Evolutionary conservation across 2,888 invertebrate genomes (phyloP).

Genomic region (Hemithea aestivaria): DNA sequence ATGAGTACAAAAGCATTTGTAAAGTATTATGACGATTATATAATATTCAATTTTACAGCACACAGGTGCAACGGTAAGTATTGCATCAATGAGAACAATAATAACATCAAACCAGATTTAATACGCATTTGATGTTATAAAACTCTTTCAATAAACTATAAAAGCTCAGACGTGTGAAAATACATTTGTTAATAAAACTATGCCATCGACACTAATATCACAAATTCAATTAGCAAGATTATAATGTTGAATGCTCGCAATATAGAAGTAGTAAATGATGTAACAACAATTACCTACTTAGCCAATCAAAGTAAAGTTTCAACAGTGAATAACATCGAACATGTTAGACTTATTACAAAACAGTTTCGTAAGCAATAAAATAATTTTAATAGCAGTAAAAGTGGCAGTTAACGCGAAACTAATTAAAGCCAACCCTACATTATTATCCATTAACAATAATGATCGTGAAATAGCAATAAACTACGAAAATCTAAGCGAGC

Average conservation of each 20-base stretch:
- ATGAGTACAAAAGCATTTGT: no score
- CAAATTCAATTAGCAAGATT: constrained; percentile 29
- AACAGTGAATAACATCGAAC: constrained; percentile 22
- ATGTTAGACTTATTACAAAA: constrained; percentile 37
- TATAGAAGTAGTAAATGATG: constrained; percentile 26
- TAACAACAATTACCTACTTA: constrained; percentile 30
- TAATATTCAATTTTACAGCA: no score
- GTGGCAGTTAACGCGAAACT: constrained; percentile 47
- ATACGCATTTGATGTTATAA: background rate
- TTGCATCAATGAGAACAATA: no score
- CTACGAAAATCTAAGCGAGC: constrained; percentile 45
- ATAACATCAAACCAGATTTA: no score
- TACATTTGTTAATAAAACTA: constrained; percentile 14
- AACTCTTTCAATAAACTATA: constrained; percentile 14
- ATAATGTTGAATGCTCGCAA: constrained; percentile 22
- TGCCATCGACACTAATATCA: constrained; percentile 22
- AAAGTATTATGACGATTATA: no score
- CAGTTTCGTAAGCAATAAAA: constrained; percentile 46
- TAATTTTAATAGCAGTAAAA: constrained; percentile 47
- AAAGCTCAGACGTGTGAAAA: constrained; percentile 13
- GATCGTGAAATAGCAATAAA: constrained; percentile 42
- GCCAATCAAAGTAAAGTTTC: constrained; percentile 28
- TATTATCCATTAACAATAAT: constrained; percentile 53
- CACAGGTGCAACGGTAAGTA: no score
- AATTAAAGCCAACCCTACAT: constrained; percentile 50